Conservation (phyloP, 1,140 invertebrate species). For the Drosophila orosa region DNA sequence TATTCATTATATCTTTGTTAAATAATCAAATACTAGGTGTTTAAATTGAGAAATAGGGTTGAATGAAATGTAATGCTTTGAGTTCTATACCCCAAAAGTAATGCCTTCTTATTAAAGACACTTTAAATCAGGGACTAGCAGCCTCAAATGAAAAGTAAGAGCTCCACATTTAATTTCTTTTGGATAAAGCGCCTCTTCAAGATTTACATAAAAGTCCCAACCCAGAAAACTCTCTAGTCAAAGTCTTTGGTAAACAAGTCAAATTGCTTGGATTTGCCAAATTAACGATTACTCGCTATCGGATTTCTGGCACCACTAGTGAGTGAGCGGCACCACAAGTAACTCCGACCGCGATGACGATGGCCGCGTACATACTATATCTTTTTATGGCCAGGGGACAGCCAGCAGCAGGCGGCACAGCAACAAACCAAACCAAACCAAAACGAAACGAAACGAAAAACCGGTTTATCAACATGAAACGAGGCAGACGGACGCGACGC, state of each 20-base stretch:
- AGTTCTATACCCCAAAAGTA: neutral
- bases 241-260: neutral
- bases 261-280: conserved; percentile 16
- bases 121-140: neutral
- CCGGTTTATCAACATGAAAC: conserved; percentile 74
- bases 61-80: neutral
- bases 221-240: neutral
- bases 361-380: conserved; percentile 48
- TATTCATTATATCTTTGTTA: neutral
- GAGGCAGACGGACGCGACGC: conserved; percentile 48
- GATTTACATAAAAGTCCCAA: neutral
- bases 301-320: conserved; percentile 26
- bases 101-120: neutral
- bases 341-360: conserved; percentile 44
- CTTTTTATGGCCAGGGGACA: conserved; percentile 55
- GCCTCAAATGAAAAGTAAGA: too few species aligned
- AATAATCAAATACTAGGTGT: neutral
- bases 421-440: conserved; percentile 52
- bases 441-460: conserved; percentile 54
- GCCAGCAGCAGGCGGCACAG: conserved; percentile 45
- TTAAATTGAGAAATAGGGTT: neutral
- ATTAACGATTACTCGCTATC: conserved; percentile 15
- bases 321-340: conserved; percentile 12
- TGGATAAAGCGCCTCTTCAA: neutral
- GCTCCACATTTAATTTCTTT: too few species aligned